These are phyloP conservation scores for Kryphioiulus occultus DNA, from an alignment of 2,888 invertebrate species.

Conservation along the genomic window DNA sequence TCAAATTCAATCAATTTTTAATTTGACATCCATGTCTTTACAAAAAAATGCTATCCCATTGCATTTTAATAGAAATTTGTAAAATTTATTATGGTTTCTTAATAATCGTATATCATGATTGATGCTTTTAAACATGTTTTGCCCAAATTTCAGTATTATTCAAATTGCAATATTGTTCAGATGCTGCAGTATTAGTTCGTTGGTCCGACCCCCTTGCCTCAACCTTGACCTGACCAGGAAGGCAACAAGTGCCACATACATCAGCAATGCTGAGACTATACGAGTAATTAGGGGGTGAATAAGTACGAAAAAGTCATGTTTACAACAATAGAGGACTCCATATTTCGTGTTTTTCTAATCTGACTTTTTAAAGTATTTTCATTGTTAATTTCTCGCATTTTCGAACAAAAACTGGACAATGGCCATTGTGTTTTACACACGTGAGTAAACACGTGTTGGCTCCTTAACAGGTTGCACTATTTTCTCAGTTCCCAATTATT, in stretches of 20 bases:
- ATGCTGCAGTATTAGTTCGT: too few species aligned
- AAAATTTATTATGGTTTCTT: too few species aligned
- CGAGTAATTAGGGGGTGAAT: background rate
- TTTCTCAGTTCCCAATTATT: background rate
- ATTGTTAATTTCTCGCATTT: background rate
- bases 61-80: too few species aligned
- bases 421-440: background rate
- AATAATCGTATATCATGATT: too few species aligned
- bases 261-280: too few species aligned
- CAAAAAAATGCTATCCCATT: too few species aligned
- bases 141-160: too few species aligned
- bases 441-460: background rate
- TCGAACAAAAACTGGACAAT: background rate
- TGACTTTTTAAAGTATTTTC: background rate
- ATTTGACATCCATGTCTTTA: too few species aligned
- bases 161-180: too few species aligned
- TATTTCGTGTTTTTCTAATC: background rate
- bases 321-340: background rate
- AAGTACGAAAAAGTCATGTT: background rate
- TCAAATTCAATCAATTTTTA: too few species aligned
- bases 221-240: background rate
- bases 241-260: background rate
- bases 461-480: background rate
- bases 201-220: too few species aligned
- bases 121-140: too few species aligned